Conservation (phyloP, 2,797 vertebrate genomes). For the Prunella strophiata region DNA sequence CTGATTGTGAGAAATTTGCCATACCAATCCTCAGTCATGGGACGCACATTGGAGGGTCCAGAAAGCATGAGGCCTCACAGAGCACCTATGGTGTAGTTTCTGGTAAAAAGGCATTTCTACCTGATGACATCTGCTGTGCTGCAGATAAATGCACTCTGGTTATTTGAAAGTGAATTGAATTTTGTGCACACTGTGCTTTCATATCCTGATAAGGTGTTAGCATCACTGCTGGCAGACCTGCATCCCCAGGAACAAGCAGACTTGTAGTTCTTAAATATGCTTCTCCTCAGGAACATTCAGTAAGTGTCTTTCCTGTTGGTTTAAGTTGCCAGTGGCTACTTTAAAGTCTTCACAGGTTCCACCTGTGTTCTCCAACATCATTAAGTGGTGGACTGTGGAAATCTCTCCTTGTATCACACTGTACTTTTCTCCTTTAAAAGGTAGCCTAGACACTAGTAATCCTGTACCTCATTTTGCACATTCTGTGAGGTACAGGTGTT, state of each 20-base stretch:
- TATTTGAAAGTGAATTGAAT: not conserved
- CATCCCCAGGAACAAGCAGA: not conserved
- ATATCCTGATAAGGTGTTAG: not conserved
- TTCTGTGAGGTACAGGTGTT: not conserved
- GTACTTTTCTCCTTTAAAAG: not conserved
- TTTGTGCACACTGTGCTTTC: not conserved
- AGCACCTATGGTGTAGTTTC: not conserved
- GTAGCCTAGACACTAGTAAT: not conserved
- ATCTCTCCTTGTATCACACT: not conserved
- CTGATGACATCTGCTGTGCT: not conserved
- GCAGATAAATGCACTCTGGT: not conserved
- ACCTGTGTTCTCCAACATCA: not conserved
- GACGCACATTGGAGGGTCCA: not conserved
- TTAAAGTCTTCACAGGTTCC: not conserved
- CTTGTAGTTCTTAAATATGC: fast-evolving
- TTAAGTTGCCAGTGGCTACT: not conserved
- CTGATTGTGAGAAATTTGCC: not conserved
- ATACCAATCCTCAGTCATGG: fast-evolving
- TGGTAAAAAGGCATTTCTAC: not conserved
- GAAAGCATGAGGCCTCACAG: not conserved
- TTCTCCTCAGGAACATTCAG: not conserved
- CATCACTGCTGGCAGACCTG: not conserved
- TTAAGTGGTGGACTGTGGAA: not conserved
- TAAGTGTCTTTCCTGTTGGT: not conserved
- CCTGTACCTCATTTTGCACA: not conserved